These are phyloP conservation scores for Trichogramma pretiosum DNA, from an alignment of 1,140 invertebrate species.

Conservation along the genomic window DNA sequence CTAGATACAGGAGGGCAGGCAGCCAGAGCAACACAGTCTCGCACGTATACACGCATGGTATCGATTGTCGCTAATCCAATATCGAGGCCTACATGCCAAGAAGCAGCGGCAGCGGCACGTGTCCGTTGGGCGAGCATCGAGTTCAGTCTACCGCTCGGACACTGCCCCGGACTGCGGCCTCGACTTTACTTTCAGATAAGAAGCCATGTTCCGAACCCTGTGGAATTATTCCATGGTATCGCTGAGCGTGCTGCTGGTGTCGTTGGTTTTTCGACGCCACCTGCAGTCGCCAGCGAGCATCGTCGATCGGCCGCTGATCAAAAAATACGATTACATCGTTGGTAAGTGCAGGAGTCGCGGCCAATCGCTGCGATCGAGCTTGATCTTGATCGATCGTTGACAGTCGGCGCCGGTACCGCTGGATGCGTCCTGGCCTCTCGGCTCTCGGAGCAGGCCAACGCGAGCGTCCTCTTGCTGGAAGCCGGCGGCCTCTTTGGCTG, in stretches of 20 bases:
- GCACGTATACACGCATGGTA: too few relatives aligned
- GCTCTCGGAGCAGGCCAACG: constrained; percentile 51
- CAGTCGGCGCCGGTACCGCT: constrained; percentile 72
- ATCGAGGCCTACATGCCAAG: too few relatives aligned
- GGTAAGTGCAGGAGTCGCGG: constrained; percentile 26
- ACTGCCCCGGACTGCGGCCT: too few relatives aligned
- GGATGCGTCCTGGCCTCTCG: constrained; percentile 68
- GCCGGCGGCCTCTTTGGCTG: constrained; percentile 60
- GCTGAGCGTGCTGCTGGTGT: constrained; percentile 25
- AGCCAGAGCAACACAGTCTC: too few relatives aligned
- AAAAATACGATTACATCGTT: constrained; percentile 37
- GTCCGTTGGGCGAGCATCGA: too few relatives aligned
- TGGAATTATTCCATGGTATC: constrained; percentile 36
- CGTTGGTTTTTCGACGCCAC: constrained; percentile 32
- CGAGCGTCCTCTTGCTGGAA: constrained; percentile 59
- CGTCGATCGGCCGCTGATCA: constrained; percentile 26
- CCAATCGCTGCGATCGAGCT: background rate
- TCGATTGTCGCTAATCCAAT: constrained; percentile 46
- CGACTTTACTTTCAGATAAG: too few relatives aligned
- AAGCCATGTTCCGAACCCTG: too few relatives aligned
- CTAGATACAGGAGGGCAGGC: too few relatives aligned
- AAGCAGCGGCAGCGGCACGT: too few relatives aligned
- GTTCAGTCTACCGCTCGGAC: too few relatives aligned
- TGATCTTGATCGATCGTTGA: background rate
- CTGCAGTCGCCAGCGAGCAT: constrained; percentile 31